Evolutionary conservation across 1,140 invertebrate genomes (phyloP).

Genomic region (Calycopis cecrops): DNA sequence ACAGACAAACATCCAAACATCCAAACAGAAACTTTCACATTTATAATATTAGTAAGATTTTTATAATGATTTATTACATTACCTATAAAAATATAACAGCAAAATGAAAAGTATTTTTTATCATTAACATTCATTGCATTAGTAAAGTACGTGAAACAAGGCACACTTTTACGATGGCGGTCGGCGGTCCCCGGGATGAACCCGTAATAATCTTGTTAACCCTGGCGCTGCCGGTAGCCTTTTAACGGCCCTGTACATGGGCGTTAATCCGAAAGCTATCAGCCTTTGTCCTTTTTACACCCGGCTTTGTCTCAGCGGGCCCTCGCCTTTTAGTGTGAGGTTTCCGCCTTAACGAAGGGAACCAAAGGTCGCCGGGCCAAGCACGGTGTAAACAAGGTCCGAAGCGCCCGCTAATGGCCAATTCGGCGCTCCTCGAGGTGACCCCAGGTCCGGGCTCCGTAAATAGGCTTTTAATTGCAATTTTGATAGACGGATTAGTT

Average conservation of each 20-base stretch:
- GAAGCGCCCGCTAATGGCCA: conserved; percentile 73
- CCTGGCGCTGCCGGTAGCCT: conserved; percentile 64
- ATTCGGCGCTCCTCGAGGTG: conserved; percentile 69
- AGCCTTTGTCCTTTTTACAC: conserved; percentile 57
- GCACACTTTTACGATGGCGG: conserved; percentile 63
- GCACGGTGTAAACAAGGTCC: conserved; percentile 74
- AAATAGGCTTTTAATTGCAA: conserved; percentile 73
- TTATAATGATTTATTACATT: no score
- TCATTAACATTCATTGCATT: neutral
- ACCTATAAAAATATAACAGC: no score
- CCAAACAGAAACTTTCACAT: no score
- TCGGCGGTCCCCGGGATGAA: conserved; percentile 66
- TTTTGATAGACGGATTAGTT: conserved; percentile 72
- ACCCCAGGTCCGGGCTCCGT: conserved; percentile 59
- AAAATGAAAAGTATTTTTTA: neutral
- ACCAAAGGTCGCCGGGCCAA: conserved; percentile 75
- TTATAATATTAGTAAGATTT: no score
- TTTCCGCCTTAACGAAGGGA: conserved; percentile 75
- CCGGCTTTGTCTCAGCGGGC: conserved; percentile 53
- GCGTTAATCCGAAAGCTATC: conserved; percentile 71
- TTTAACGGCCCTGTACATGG: conserved; percentile 70
- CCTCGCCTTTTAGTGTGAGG: conserved; percentile 72
- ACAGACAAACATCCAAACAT: no score
- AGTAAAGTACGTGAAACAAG: neutral
- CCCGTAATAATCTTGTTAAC: conserved; percentile 74